phyloP scores from a whole-genome alignment of 2,797 vertebrate genomes.

The Halcyon chelicuti region DNA sequence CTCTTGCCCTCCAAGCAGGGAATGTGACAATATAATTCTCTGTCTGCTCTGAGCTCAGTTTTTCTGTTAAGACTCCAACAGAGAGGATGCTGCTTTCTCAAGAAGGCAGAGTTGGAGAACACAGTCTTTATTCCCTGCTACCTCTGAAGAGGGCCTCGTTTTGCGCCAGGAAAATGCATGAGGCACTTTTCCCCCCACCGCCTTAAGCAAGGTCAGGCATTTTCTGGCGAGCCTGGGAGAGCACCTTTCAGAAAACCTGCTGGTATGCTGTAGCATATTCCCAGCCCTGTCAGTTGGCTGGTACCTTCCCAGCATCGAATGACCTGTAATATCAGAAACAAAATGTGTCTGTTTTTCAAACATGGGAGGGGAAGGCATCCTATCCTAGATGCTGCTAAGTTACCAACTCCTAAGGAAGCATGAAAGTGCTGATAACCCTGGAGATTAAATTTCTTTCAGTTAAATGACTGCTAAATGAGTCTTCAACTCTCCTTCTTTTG shows the following conservation, averaged over 20 bases:
- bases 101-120: background rate
- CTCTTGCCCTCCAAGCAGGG: background rate
- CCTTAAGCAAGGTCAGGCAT: background rate
- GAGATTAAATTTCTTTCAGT: background rate
- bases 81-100: background rate
- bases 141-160: background rate
- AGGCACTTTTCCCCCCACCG: too few relatives aligned
- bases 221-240: background rate
- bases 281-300: accelerated
- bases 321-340: background rate
- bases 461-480: background rate
- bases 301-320: background rate
- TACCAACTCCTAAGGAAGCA: background rate
- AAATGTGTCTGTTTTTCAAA: background rate
- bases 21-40: background rate
- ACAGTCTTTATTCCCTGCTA: background rate
- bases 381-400: background rate
- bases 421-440: background rate
- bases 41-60: background rate
- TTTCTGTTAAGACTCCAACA: background rate
- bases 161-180: background rate
- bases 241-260: background rate
- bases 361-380: background rate
- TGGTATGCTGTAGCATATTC: background rate
- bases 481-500: background rate